phyloP scores from a whole-genome alignment of 92 coral and sea anemone genomes.

The Porites lobata region DNA sequence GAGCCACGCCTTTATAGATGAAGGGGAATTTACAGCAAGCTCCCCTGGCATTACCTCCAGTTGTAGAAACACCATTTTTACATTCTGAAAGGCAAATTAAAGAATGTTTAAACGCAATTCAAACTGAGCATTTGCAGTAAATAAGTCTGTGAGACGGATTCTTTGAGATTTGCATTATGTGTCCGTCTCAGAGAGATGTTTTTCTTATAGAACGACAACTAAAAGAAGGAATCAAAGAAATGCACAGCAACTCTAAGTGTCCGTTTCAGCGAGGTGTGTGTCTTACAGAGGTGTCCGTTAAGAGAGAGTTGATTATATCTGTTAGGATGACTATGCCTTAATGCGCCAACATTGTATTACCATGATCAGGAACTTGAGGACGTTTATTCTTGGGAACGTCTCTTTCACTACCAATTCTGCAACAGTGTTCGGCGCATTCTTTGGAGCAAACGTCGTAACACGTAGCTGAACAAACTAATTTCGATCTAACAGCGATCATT shows the following conservation, averaged over 20 bases:
- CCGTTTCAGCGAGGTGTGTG: too few relatives aligned
- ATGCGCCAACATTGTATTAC: neutral
- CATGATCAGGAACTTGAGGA: neutral
- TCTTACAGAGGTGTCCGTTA: too few relatives aligned
- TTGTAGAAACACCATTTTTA: constrained; percentile 35
- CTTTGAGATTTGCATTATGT: too few relatives aligned
- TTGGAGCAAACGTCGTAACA: constrained; percentile 41
- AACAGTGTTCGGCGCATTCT: constrained; percentile 47
- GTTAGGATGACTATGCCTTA: neutral
- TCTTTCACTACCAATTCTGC: constrained; percentile 6
- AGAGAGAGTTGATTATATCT: too few relatives aligned
- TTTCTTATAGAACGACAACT: too few relatives aligned
- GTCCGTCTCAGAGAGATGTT: too few relatives aligned
- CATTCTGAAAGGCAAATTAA: constrained; percentile 12
- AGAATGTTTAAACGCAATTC: too few relatives aligned
- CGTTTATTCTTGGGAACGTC: neutral
- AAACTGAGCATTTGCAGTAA: too few relatives aligned
- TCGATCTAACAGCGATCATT: constrained; percentile 29
- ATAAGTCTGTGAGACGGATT: too few relatives aligned
- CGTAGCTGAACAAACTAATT: constrained; percentile 29
- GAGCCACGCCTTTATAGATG: constrained; percentile 75
- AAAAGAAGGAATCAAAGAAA: too few relatives aligned
- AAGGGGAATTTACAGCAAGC: constrained; percentile 86
- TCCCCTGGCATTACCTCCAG: constrained; percentile 76
- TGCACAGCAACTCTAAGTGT: too few relatives aligned